phyloP scores from a whole-genome alignment of 2,888 invertebrate genomes.

The Noctua comes region DNA sequence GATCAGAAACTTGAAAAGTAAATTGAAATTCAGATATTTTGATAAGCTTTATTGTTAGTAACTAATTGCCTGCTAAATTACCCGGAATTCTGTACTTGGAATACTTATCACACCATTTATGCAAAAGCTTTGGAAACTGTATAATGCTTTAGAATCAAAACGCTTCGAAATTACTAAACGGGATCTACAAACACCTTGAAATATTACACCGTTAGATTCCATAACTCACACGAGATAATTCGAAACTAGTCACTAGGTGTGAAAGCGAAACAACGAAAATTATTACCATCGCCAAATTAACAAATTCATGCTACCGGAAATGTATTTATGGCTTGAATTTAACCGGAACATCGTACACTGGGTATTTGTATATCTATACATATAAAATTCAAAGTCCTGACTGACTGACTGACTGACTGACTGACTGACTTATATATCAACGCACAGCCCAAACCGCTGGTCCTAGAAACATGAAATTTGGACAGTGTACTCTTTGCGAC shows the following conservation, averaged over 20 bases:
- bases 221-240: constrained; percentile 25
- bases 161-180: neutral
- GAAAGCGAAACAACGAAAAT: neutral
- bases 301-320: constrained; percentile 7
- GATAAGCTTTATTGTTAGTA: neutral
- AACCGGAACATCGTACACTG: neutral
- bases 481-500: no score
- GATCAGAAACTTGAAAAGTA: neutral
- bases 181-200: neutral
- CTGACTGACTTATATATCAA: no score
- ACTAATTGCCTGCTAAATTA: neutral
- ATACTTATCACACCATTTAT: neutral
- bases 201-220: constrained; percentile 6
- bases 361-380: neutral
- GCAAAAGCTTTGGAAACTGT: neutral
- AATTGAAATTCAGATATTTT: neutral
- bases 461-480: no score
- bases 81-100: neutral
- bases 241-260: constrained; percentile 4
- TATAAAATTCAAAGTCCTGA: no score
- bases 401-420: no score
- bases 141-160: neutral
- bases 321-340: neutral
- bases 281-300: constrained; percentile 20
- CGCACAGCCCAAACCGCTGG: no score